Evolutionary conservation across 2,113 vertebrate species (phyloP), one percentile per base, ranked within the genome.

Genomic region (Chitala chitala): DNA sequence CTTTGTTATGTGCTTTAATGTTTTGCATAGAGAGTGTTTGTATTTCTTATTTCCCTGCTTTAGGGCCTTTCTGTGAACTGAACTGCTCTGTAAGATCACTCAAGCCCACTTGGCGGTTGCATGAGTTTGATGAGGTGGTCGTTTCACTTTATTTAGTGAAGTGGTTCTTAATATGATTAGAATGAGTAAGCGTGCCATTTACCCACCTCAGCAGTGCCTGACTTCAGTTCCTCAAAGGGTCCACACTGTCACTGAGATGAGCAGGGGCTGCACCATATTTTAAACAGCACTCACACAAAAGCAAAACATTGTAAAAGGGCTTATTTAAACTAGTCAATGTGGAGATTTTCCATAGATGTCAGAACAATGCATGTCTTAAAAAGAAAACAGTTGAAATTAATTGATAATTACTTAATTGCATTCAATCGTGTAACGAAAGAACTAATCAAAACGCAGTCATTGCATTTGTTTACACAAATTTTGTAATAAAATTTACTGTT

Each of bases 91-190:
- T 38, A 7, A 53, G 51, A 79, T 71, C 84, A 79, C 61, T 1
- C 63, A 82, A 85, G 83, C 42, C 83, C 84, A 84, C 79, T 87
- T 86, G 86, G 84, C 71, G 79, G 75, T 76, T 58, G 80, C 82
- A 75, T 75, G 78, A 82, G 87, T 85, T 69, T 87, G 86, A 89
- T 89, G 87, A 88, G 86, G 84, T 77, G 82, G 83, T 78, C 79
- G 66, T 81, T 85, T 85, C 85, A 77, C 82, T 86, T 89, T 87
- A 89, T 87, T 88, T 87, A 86, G 79, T 88, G 84, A 88, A 89
- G 88, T 89, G 89, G 85, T 88, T 78, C 82, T 83, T 89, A 86
- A 90, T 86, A 80, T 85, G 80, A 89, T 90, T 88, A 87, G 78
- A 78, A 83, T 82, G 82, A 83, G 82, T 82, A 79, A 56, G 80